phyloP scores from a whole-genome alignment of 2,797 vertebrate genomes.

The Ptychadena robeensis region DNA sequence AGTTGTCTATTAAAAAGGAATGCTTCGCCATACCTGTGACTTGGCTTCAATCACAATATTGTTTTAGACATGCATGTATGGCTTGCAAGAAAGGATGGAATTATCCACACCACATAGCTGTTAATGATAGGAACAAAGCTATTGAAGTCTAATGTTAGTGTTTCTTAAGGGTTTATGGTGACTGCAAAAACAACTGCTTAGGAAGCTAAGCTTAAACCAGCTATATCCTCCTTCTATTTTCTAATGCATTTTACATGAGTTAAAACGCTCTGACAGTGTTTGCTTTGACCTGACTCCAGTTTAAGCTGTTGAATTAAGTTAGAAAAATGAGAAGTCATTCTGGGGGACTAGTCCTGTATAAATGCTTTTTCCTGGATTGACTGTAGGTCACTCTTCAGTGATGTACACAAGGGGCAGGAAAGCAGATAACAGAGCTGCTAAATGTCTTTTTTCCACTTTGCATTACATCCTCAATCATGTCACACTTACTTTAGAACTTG shows the following conservation, averaged over 20 bases:
- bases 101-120: conserved; percentile 25
- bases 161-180: conserved; percentile 65
- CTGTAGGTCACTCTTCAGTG: neutral
- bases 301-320: conserved; percentile 29
- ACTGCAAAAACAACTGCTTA: conserved; percentile 64
- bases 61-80: conserved; percentile 52
- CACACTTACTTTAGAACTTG: conserved; percentile 36
- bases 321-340: conserved; percentile 27
- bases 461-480: conserved; percentile 52
- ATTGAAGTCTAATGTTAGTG: conserved; percentile 61
- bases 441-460: conserved; percentile 35
- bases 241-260: conserved; percentile 56
- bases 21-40: conserved; percentile 26
- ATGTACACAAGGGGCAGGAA: conserved; percentile 15
- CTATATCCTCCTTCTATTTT: conserved; percentile 28
- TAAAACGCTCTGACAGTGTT: conserved; percentile 48
- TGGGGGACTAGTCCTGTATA: conserved; percentile 3
- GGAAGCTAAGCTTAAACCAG: conserved; percentile 30
- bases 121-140: conserved; percentile 60
- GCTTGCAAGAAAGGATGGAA: conserved; percentile 60
- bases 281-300: conserved; percentile 46
- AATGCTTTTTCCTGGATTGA: neutral
- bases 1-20: conserved; percentile 54
- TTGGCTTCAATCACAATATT: conserved; percentile 59
- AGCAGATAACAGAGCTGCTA: conserved; percentile 35